Conservation (phyloP, 2,797 vertebrate species). For the Chrysocyon brachyurus region DNA sequence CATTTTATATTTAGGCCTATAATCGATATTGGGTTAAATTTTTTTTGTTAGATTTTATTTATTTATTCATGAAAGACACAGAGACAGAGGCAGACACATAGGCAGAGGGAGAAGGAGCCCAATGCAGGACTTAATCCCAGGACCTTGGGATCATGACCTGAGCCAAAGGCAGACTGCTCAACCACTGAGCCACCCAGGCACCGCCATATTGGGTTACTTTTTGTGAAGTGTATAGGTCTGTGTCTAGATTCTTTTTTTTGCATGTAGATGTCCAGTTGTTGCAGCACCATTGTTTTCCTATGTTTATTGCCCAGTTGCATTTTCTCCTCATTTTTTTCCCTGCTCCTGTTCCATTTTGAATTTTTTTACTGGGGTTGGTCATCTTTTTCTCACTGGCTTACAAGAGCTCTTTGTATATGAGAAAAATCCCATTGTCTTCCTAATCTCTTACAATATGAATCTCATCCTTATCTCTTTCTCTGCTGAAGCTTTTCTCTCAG, state of each 20-base stretch:
- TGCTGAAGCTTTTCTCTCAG: background rate
- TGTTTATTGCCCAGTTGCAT: background rate
- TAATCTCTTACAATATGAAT: background rate
- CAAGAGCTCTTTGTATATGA: background rate
- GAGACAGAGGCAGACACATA: no score
- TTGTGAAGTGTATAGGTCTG: background rate
- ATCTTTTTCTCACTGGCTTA: conserved; percentile 1
- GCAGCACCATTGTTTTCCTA: background rate
- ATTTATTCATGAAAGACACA: no score
- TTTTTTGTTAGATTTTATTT: background rate
- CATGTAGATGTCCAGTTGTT: background rate
- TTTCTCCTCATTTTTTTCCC: conserved; percentile 19
- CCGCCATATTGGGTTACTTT: background rate
- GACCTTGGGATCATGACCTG: no score
- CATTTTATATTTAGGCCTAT: background rate
- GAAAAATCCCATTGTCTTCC: background rate
- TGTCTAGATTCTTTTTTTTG: background rate
- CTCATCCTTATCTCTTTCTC: background rate
- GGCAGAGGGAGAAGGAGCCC: no score
- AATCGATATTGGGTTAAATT: background rate
- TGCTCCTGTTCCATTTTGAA: background rate
- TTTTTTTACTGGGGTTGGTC: background rate
- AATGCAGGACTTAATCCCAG: no score
- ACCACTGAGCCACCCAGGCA: no score
- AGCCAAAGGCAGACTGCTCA: no score